Base-by-base conservation (phyloP, 92 coral and sea anemone species). In the Umimayanthus chanpuru region DNA sequence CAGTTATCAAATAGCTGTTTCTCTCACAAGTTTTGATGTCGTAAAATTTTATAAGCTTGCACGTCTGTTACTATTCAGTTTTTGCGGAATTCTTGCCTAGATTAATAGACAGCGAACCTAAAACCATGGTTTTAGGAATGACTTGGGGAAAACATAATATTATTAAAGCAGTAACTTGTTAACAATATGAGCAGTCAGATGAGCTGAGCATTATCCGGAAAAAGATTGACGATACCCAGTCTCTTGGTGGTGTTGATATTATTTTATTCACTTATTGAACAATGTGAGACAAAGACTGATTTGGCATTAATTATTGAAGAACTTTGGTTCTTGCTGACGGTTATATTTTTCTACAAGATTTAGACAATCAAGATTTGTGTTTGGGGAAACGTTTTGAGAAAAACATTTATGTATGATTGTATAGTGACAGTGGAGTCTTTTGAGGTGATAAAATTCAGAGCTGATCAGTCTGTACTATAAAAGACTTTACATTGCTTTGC, bases 271-370 rank as follows among this genome's bases (percentile, higher is more conserved):
- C 41, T 83, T 83, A 83, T 20, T 41, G 53, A 67, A 74, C 79
- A 81, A 68, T 71, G n/a, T 70, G 43, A 83, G 78, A 83, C 87
- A 83, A 83, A 83, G 87, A 71, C 87, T 49, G 47, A 47, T 15
- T 67, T 40, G 64, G 10, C 36, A 83, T 83, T 83, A 83, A 83
- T 70, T 70, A 83, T 83, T 83, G 58, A 83, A 47, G 7, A 44
- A 44, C n/a, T 71, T 71, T 43, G 10, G 84, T 80, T 80, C 29
- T 55, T 30, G 36, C 21, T 32, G 44, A 80, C 28, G 56, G 61
- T 58, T 80, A 30, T 25, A 6, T 53, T 53, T 20, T 56, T 80
- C 58, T 30, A 32, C 21, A 18, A 38, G 12, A 32, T 38, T 58
- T 7, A 55, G 23, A 28, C 43, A 55, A 28, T 56, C 71, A 80